Evolutionary conservation across 2,888 invertebrate species (phyloP).

Genomic region (Mesodorylaimus sp.): DNA sequence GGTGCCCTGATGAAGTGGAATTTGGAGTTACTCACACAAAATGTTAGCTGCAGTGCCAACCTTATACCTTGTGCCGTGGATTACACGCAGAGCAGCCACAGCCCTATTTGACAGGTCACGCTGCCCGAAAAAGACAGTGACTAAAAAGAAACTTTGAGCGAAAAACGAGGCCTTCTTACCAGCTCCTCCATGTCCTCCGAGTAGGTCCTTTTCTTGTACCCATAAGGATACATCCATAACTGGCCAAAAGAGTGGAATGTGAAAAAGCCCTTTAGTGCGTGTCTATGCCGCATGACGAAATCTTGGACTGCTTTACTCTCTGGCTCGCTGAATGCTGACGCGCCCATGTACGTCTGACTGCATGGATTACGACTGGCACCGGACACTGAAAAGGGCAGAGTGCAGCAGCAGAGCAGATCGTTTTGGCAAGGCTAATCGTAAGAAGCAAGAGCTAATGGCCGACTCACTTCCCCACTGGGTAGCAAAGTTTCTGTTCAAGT

Average conservation of each 20-base stretch:
- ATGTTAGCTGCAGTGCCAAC: conserved; percentile 29
- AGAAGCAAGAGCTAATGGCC: too few relatives aligned
- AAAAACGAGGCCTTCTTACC: too few relatives aligned
- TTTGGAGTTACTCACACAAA: conserved; percentile 23
- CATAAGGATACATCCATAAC: conserved; percentile 27
- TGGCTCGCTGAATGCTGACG: conserved; percentile 25
- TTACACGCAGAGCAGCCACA: conserved; percentile 19
- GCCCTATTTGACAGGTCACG: conserved; percentile 25
- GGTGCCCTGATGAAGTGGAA: too few relatives aligned
- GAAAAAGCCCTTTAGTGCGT: conserved; percentile 25
- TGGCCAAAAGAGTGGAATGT: conserved; percentile 29
- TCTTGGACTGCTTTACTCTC: conserved; percentile 21
- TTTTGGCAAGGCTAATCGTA: too few relatives aligned
- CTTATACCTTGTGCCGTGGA: conserved; percentile 25
- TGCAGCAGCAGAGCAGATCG: too few relatives aligned
- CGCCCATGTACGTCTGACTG: conserved; percentile 26
- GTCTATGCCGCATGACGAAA: conserved; percentile 20
- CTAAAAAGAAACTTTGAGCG: too few relatives aligned
- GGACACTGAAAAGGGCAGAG: too few relatives aligned
- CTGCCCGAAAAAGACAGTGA: too few relatives aligned
- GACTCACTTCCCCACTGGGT: conserved; percentile 20
- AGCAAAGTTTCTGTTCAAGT: conserved; percentile 27
- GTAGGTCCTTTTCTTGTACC: conserved; percentile 19
- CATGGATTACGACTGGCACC: conserved; percentile 24
- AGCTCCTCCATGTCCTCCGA: conserved; percentile 25